Conservation (phyloP, 2,888 invertebrate genomes). For the Dilophus febrilis region DNA sequence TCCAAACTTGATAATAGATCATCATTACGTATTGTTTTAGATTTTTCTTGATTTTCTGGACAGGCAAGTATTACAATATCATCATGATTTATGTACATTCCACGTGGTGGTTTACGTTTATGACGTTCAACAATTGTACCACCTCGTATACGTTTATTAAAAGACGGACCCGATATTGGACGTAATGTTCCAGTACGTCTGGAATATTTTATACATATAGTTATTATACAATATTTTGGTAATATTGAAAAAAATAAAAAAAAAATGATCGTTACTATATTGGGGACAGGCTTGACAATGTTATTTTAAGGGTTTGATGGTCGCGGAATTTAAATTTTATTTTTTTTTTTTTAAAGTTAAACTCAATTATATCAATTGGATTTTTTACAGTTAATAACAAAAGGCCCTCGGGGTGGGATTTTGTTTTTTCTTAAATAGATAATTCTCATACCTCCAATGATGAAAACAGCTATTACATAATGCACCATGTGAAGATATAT, state of each 20-base stretch:
- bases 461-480: slow-evolving; percentile 72
- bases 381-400: no score
- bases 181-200: slow-evolving; percentile 68
- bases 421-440: no score
- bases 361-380: no score
- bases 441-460: slow-evolving; percentile 77
- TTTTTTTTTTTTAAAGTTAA: no score
- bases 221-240: slow-evolving; percentile 9
- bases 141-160: slow-evolving; percentile 19
- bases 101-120: slow-evolving; percentile 81
- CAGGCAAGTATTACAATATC: slow-evolving; percentile 82
- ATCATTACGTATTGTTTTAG: slow-evolving; percentile 39
- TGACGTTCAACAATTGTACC: slow-evolving; percentile 32
- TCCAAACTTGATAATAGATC: slow-evolving; percentile 82
- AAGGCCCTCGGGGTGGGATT: no score
- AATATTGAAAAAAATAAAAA: no score
- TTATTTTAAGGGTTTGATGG: no score
- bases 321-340: no score
- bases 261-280: no score
- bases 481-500: slow-evolving; percentile 56
- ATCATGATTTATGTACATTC: slow-evolving; percentile 96
- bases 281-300: no score
- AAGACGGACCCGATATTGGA: slow-evolving; percentile 52
- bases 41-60: slow-evolving; percentile 23
- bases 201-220: slow-evolving; percentile 8